These are phyloP conservation scores for Pholis gunnellus DNA, from an alignment of 2,113 vertebrate genomes.

Conservation along the genomic window DNA sequence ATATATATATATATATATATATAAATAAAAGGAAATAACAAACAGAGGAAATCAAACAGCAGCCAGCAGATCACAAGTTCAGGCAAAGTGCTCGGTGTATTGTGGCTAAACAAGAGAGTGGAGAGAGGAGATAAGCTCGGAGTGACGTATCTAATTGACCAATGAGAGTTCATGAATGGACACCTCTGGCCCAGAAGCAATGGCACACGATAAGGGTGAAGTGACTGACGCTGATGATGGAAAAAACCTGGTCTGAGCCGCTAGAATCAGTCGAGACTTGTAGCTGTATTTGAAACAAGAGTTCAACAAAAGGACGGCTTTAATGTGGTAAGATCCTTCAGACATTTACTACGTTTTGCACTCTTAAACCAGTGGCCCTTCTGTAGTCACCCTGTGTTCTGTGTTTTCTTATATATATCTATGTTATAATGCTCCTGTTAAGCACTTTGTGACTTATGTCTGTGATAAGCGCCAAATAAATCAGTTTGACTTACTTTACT, in stretches of 20 bases:
- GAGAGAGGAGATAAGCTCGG: background rate
- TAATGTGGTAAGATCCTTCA: background rate
- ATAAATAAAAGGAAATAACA: background rate
- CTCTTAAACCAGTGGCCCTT: too few species aligned
- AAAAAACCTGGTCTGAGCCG: background rate
- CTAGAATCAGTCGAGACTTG: background rate
- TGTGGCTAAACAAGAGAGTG: constrained; percentile 17
- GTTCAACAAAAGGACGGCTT: background rate
- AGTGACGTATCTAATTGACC: constrained; percentile 2
- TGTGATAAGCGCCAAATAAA: too few species aligned
- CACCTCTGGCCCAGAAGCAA: background rate
- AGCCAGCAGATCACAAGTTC: constrained; percentile 4
- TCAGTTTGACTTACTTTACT: too few species aligned
- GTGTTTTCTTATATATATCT: too few species aligned
- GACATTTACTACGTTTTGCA: too few species aligned
- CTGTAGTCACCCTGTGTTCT: too few species aligned
- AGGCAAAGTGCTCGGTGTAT: constrained; percentile 16
- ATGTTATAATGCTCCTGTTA: too few species aligned
- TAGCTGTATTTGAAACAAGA: background rate
- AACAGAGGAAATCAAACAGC: constrained; percentile 1
- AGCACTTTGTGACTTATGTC: too few species aligned
- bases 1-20: too few species aligned
- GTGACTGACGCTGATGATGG: background rate
- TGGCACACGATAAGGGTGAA: background rate
- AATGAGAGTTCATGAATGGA: background rate